These are phyloP conservation scores for Gopherus evgoodei DNA, from an alignment of 2,113 vertebrate species.

Conservation along the genomic window DNA sequence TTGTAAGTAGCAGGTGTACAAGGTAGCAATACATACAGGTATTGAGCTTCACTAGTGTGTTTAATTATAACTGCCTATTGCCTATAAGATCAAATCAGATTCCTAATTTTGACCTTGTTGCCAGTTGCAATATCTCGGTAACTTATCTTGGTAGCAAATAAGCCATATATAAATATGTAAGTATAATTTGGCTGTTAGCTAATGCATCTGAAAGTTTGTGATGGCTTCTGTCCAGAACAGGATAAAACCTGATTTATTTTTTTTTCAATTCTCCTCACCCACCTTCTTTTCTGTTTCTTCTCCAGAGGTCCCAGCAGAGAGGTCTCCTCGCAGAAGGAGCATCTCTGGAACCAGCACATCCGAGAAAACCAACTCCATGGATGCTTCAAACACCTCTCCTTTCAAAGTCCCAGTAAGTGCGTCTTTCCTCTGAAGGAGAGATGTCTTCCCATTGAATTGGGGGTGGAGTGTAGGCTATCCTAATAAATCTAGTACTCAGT, in stretches of 20 bases:
- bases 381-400: slow-evolving; percentile 90
- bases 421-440: slow-evolving; percentile 6
- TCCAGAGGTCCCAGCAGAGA: slow-evolving; percentile 91
- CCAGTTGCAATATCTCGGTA: neutral
- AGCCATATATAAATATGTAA: neutral
- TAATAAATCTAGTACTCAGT: neutral
- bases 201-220: slow-evolving; percentile 16
- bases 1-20: neutral
- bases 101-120: slow-evolving; percentile 18
- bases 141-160: neutral
- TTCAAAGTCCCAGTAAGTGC: slow-evolving; percentile 96
- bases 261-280: slow-evolving; percentile 34
- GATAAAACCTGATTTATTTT: slow-evolving; percentile 2
- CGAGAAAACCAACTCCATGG: slow-evolving; percentile 89
- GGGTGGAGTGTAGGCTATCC: neutral
- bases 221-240: neutral
- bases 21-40: neutral
- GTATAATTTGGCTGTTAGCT: slow-evolving; percentile 19
- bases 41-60: neutral
- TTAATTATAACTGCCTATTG: slow-evolving; percentile 1
- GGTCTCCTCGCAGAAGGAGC: slow-evolving; percentile 94
- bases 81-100: neutral
- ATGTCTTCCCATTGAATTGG: neutral
- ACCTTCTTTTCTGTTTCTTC: slow-evolving; percentile 46
- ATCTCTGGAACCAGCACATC: slow-evolving; percentile 93